A percentile compares a stretch with the other conserved stretches of the same genome.
These are phyloP conservation scores for Arenaria interpres DNA, from an alignment of 2,113 vertebrate genomes.

Conservation along the genomic window DNA sequence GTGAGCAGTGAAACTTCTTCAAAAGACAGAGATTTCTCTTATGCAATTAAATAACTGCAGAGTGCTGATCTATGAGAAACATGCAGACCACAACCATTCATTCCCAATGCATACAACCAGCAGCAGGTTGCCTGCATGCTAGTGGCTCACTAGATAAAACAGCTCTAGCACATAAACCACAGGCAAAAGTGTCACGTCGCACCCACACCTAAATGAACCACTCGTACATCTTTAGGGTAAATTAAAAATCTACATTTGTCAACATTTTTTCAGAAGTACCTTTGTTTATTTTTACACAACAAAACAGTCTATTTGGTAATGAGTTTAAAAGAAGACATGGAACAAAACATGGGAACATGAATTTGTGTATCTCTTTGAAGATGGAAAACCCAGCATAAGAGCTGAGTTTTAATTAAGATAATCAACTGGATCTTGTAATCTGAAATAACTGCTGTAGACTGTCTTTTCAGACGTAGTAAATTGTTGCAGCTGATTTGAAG, in stretches of 20 bases:
- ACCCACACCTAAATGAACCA: slow-evolving; percentile 42
- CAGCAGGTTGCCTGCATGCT: background rate
- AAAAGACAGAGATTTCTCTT: slow-evolving; percentile 28
- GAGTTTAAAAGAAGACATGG: background rate
- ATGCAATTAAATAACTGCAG: background rate
- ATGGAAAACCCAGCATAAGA: background rate
- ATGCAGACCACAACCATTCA: slow-evolving; percentile 51
- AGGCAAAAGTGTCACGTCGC: slow-evolving; percentile 61
- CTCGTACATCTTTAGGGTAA: background rate
- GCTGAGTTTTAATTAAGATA: background rate
- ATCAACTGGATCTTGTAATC: background rate
- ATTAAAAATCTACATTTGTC: background rate
- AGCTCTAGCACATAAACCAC: slow-evolving; percentile 59
- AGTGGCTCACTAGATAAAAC: slow-evolving; percentile 24
- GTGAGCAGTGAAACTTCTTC: slow-evolving; percentile 12
- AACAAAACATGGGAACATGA: background rate
- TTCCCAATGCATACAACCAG: background rate
- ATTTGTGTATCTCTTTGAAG: background rate
- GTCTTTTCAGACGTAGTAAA: background rate
- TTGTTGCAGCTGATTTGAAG: background rate
- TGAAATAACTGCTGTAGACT: background rate
- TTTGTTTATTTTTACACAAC: background rate
- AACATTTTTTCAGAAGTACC: background rate
- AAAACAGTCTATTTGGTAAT: background rate
- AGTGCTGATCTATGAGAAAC: slow-evolving; percentile 44